Evolutionary conservation across 2,888 invertebrate species (phyloP).

Genomic region (Pomacea canaliculata): DNA sequence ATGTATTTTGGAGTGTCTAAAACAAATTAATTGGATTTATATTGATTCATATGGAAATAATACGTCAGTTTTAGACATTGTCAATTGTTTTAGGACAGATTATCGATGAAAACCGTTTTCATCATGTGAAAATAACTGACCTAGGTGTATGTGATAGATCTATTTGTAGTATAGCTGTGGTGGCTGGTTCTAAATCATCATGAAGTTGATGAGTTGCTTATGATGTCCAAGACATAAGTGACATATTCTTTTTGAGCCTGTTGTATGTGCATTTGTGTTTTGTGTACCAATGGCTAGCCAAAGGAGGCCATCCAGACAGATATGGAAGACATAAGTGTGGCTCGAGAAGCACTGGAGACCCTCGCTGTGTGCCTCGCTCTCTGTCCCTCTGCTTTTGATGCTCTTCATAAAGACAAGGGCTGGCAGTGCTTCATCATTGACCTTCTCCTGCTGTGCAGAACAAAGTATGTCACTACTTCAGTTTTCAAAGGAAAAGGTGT

Average conservation of each 20-base stretch:
- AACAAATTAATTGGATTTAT: too few species aligned
- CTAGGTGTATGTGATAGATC: too few species aligned
- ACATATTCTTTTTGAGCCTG: too few species aligned
- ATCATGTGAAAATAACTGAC: too few species aligned
- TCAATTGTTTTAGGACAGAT: too few species aligned
- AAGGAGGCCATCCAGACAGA: slow-evolving; percentile 56
- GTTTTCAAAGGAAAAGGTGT: slow-evolving; percentile 66
- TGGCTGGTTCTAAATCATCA: too few species aligned
- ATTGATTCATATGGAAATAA: too few species aligned
- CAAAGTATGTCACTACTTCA: slow-evolving; percentile 70
- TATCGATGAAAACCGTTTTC: too few species aligned
- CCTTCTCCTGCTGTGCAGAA: slow-evolving; percentile 85
- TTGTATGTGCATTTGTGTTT: not conserved
- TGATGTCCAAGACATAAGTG: too few species aligned
- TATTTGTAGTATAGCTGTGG: too few species aligned
- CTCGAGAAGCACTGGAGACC: slow-evolving; percentile 93
- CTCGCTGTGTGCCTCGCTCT: slow-evolving; percentile 90
- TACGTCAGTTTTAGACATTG: too few species aligned
- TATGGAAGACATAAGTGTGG: slow-evolving; percentile 75
- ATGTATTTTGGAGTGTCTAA: too few species aligned
- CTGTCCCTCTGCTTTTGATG: slow-evolving; percentile 87
- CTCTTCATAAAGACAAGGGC: slow-evolving; percentile 83
- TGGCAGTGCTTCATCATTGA: slow-evolving; percentile 93
- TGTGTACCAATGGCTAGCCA: slow-evolving; percentile 37
- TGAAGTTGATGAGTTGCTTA: not conserved